These are phyloP conservation scores for Caenorhabditis auriculariae DNA, from an alignment of 2,888 invertebrate genomes.

Conservation along the genomic window DNA sequence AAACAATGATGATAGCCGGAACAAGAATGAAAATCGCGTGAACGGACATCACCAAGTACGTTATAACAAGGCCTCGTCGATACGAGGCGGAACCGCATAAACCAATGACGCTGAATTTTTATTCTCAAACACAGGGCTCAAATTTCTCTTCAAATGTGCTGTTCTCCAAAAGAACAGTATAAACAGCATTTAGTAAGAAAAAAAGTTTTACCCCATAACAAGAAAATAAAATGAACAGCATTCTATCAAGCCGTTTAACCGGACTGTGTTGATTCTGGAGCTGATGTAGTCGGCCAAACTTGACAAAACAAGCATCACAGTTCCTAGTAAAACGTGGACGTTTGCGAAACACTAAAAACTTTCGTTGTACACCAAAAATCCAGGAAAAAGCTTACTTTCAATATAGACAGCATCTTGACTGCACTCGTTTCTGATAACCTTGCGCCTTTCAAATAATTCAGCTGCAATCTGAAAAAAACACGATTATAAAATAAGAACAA, in stretches of 20 bases:
- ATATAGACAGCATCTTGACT: constrained; percentile 36
- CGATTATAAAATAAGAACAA: too few relatives aligned
- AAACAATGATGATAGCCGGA: constrained; percentile 52
- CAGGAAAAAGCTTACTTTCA: constrained; percentile 27
- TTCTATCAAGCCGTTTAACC: constrained; percentile 49
- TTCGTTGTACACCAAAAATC: neutral
- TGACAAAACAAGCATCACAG: constrained; percentile 50
- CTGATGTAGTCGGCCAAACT: constrained; percentile 53
- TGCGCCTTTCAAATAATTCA: constrained; percentile 37
- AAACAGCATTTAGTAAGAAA: neutral
- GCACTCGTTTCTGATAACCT: constrained; percentile 39
- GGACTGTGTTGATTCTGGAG: constrained; percentile 48
- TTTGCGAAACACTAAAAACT: constrained; percentile 49
- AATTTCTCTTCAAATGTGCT: neutral
- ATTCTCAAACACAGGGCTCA: neutral
- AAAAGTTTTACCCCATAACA: constrained; percentile 40
- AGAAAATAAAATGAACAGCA: constrained; percentile 56
- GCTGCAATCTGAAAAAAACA: constrained; percentile 38
- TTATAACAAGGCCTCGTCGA: constrained; percentile 53
- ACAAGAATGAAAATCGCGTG: constrained; percentile 55
- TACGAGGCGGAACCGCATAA: constrained; percentile 55
- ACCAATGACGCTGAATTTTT: constrained; percentile 46
- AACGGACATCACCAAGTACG: constrained; percentile 55
- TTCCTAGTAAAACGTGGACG: constrained; percentile 51
- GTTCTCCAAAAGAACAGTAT: neutral